Percentiles rank a stretch among this genome's conserved stretches.
Evolutionary conservation across 2,113 vertebrate genomes (phyloP).

Genomic region (Coreoperca whiteheadi): DNA sequence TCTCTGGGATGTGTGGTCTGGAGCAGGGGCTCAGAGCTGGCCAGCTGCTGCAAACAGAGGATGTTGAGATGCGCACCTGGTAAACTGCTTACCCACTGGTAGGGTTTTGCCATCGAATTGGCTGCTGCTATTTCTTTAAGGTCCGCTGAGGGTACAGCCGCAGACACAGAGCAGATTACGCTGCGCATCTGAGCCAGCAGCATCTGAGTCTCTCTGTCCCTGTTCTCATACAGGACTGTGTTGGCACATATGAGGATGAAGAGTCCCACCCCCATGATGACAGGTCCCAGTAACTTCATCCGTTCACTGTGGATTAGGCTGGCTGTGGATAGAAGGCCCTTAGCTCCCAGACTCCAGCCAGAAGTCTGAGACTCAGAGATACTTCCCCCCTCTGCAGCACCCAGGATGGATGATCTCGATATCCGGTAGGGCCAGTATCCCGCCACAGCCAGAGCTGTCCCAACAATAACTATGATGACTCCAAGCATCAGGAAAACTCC

Average conservation of each 20-base stretch:
- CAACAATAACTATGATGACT: slow-evolving; percentile 89
- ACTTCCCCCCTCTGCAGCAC: slow-evolving; percentile 8
- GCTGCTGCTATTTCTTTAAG: slow-evolving; percentile 63
- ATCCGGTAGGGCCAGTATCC: slow-evolving; percentile 93
- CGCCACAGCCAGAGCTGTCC: slow-evolving; percentile 91
- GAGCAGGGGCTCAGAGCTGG: slow-evolving; percentile 84
- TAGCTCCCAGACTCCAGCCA: slow-evolving; percentile 81
- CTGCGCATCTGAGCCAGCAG: slow-evolving; percentile 91
- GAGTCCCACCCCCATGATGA: slow-evolving; percentile 97
- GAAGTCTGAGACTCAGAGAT: slow-evolving; percentile 54
- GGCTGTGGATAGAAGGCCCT: slow-evolving; percentile 70
- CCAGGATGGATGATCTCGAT: slow-evolving; percentile 53
- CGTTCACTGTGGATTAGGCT: slow-evolving; percentile 87
- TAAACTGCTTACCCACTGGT: slow-evolving; percentile 77
- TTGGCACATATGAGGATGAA: slow-evolving; percentile 99
- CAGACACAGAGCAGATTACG: slow-evolving; percentile 86
- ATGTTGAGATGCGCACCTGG: slow-evolving; percentile 80
- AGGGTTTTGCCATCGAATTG: slow-evolving; percentile 78
- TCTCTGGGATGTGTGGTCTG: slow-evolving; percentile 59
- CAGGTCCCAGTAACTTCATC: slow-evolving; percentile 93
- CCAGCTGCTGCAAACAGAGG: slow-evolving; percentile 80
- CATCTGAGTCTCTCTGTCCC: slow-evolving; percentile 93
- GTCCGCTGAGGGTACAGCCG: slow-evolving; percentile 77
- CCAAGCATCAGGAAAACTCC: slow-evolving; percentile 93
- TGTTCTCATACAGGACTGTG: slow-evolving; percentile 97